phyloP scores from a whole-genome alignment of 1,140 invertebrate species.

The Riptortus pedestris region DNA sequence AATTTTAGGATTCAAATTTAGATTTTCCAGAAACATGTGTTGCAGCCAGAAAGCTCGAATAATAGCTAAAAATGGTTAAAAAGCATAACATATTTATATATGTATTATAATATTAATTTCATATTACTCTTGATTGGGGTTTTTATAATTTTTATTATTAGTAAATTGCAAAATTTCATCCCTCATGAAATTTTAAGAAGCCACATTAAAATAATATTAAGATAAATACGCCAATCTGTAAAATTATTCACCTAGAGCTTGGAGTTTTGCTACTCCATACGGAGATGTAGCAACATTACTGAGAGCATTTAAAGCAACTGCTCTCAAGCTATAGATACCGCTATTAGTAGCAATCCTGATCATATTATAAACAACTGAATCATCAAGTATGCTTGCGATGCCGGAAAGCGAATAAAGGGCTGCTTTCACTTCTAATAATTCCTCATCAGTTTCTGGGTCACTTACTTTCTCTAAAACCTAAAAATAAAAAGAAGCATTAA shows the following conservation, averaged over 20 bases:
- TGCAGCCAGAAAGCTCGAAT: too few species aligned
- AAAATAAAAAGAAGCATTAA: neutral
- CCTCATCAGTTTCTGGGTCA: constrained; percentile 46
- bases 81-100: too few species aligned
- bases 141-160: too few species aligned
- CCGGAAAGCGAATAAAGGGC: constrained; percentile 69
- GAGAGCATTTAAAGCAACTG: constrained; percentile 78
- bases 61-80: too few species aligned
- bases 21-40: too few species aligned
- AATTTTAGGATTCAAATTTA: too few species aligned
- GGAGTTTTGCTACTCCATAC: constrained; percentile 64
- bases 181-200: too few species aligned
- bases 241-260: constrained; percentile 54
- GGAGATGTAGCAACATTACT: constrained; percentile 72
- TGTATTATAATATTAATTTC: too few species aligned
- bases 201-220: too few species aligned
- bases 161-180: too few species aligned
- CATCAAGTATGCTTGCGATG: constrained; percentile 20
- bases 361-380: constrained; percentile 36
- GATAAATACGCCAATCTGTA: too few species aligned
- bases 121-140: too few species aligned
- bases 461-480: constrained; percentile 17
- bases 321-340: constrained; percentile 74
- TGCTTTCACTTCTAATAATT: constrained; percentile 68
- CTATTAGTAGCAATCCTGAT: constrained; percentile 62